Percentiles rank a stretch among this genome's conserved stretches.
Conservation (phyloP, 2,797 vertebrate species). For the Malurus splendens region DNA sequence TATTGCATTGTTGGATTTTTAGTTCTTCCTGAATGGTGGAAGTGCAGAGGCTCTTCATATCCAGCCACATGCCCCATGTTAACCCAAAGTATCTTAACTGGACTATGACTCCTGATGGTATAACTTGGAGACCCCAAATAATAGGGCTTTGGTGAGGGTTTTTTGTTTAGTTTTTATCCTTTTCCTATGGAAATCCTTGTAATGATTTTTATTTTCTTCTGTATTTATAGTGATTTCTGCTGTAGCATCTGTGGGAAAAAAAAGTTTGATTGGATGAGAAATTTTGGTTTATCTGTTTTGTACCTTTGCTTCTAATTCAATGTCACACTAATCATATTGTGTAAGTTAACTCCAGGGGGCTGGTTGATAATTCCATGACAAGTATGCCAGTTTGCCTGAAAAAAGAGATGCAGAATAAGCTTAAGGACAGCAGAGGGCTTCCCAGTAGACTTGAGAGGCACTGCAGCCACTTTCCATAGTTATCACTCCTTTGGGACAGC, state of each 20-base stretch:
- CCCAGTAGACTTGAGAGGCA: neutral
- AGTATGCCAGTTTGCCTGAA: neutral
- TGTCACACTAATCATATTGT: neutral
- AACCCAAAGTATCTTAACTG: neutral
- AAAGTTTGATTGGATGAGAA: neutral
- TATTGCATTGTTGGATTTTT: neutral
- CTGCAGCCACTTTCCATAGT: neutral
- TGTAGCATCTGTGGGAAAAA: neutral
- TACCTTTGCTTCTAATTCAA: neutral
- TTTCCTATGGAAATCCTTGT: neutral
- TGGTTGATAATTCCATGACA: neutral
- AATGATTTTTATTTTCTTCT: neutral
- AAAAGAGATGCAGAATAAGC: neutral
- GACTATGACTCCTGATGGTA: rapidly evolving
- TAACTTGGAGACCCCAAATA: neutral
- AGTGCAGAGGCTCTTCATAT: rapidly evolving
- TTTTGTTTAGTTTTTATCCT: neutral
- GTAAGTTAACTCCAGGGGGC: rapidly evolving
- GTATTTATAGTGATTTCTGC: neutral
- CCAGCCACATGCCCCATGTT: neutral
- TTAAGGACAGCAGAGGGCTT: neutral
- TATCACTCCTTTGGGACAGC: neutral
- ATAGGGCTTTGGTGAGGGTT: neutral
- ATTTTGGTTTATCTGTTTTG: neutral
- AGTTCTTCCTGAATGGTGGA: neutral